Evolutionary conservation across 1,140 invertebrate species (phyloP), one percentile per base, ranked within the genome.

Genomic region (Drosophila miranda): DNA sequence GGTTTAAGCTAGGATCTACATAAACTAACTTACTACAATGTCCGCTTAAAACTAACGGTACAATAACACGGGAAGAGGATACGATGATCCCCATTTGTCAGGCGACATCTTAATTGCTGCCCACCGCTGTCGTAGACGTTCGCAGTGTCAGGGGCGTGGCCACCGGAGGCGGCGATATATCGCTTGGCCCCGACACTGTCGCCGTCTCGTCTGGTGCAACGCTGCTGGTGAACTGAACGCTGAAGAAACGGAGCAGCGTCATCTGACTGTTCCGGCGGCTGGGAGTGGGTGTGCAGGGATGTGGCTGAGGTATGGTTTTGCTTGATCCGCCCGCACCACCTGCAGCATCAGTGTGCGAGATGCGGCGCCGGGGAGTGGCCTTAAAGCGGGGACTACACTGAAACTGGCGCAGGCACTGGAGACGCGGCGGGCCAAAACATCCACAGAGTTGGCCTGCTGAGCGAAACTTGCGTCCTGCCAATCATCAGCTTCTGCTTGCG

Each of bases 401-500:
- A 0, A 84, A 84, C 21, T 75, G 57, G 14, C 88, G 82, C n/a
- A 91, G 56, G 51, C 71, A 83, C 54, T 90, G 81, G 0, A 90
- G 50, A 0, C 89, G 86, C 0, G 88, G 88, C 0, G 90, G 28
- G 76, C 73, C 38, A 83, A 19, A 0, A 86, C 64, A 59, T 86
- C 82, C 1, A 44, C 14, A 7, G 30, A 28, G 19, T 14, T 45
- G 16, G 42, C 42, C 43, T 49, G 42, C n/a, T 69, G 2, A 90
- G 55, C 11, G 82, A 79, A 0, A 84, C 53, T 26, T 68, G 63
- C 11, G 34, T 67, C 56, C 82, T 64, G 2, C 58, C 90, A 8
- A 69, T 75, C 69, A 90, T 78, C 6, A 89, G 71, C 69, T 92
- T 93, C 71, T 95, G 94, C 51, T 94, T 93, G 50, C 94, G 95